Base-by-base conservation (phyloP, 2,888 invertebrate genomes). In the Cheilosia vernalis region DNA sequence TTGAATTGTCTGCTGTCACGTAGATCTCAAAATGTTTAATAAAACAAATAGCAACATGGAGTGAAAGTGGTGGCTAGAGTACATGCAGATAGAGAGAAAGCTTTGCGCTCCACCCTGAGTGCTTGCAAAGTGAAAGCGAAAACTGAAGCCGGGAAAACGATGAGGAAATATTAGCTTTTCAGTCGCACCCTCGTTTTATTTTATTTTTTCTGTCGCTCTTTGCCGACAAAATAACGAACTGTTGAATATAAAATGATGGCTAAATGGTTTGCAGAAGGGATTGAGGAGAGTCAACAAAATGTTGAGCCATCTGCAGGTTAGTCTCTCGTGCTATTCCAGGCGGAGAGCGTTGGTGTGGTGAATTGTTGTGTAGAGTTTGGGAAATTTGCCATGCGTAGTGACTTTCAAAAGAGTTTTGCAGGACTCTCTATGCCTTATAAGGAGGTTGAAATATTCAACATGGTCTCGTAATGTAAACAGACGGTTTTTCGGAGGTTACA, bases 241-340 rank as follows among this genome's bases (percentile, higher is more conserved):
- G 82, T 83, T 83, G 82, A 80, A 80, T 80, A 74, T 74, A 61
- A 73, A 79, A 60, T 79, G n/a, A n/a, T n/a, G 13, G n/a, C 2
- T 44, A 7, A 5, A 44, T 17, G 44, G 4, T 42, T 42, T n/a
- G 42, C 13, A 13, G 42, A 27, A 27, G 21, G 21, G 21, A 21
- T 21, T 21, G 2, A 21, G 15, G 6, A 44, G n/a, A 44, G 4
- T n/a, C 17, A 6, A 4, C 6, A n/a, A 17, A 17, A 44, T 44
- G 4, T 5, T 6, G 1, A 24, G 9, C 19, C 27, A 27, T 56
- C 47, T 58, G 5, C 13, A 15, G 5, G 7, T 4, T 42, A 33
- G 9, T 6, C 24, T 15, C 19, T 69, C 44, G 33, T 33, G 42
- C 1, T 30, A 60, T 72, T 72, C 72, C 72, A 73, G 24, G 37